Conservation (phyloP, 2,797 vertebrate genomes). For the Ataeniobius toweri region DNA sequence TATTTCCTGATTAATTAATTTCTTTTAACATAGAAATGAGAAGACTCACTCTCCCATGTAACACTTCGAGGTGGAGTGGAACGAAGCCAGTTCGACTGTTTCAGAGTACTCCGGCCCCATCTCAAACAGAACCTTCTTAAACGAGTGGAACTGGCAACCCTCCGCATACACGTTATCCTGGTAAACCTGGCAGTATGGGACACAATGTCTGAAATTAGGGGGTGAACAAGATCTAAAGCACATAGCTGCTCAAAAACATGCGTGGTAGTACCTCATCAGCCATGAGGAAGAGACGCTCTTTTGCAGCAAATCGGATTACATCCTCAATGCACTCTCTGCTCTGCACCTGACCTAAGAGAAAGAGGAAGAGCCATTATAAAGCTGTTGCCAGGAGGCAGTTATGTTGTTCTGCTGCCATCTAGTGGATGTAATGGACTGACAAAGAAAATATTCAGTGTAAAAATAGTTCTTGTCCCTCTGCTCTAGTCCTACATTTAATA, state of each 20-base stretch:
- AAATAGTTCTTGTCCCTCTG: not conserved
- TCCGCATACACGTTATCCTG: conserved; percentile 91
- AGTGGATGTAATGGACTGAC: conserved; percentile 33
- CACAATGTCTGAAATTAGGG: not conserved
- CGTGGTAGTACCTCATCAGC: conserved; percentile 86
- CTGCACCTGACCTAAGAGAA: conserved; percentile 89
- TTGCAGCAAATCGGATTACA: conserved; percentile 89
- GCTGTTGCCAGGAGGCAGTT: not conserved
- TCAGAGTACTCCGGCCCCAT: conserved; percentile 87
- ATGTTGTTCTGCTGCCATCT: conserved; percentile 62
- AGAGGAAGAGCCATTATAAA: conserved; percentile 8
- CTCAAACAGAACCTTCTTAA: conserved; percentile 93
- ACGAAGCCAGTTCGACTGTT: conserved; percentile 88
- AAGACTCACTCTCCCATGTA: conserved; percentile 93
- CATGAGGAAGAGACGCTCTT: conserved; percentile 90
- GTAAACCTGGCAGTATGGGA: conserved; percentile 82
- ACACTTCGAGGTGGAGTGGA: conserved; percentile 93
- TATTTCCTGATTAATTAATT: not conserved
- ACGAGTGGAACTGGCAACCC: conserved; percentile 90
- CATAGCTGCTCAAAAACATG: not conserved
- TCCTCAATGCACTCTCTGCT: conserved; percentile 90
- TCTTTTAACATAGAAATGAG: not conserved
- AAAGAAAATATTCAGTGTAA: not conserved
- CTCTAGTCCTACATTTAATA: not conserved
- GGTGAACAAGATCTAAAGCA: not conserved